A percentile compares a stretch with the other conserved stretches of the same genome.
Conservation (phyloP, 2,888 invertebrate species). For the Mesorhabditis sp. region DNA sequence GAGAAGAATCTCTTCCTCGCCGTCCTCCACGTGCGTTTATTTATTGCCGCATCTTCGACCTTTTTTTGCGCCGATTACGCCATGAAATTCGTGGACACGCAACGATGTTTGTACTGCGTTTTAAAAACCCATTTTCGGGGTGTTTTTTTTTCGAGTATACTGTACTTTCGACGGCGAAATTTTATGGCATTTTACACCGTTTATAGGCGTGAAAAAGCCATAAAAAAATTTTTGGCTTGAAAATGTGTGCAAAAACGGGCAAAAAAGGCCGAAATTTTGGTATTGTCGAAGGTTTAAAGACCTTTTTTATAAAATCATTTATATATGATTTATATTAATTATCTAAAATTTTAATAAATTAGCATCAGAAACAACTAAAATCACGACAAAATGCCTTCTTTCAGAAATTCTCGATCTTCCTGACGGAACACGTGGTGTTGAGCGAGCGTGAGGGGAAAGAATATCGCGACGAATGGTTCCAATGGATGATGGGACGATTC, state of each 20-base stretch:
- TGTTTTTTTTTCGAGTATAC: no score
- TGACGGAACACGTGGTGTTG: constrained; percentile 88
- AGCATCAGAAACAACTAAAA: no score
- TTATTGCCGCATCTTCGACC: not conserved
- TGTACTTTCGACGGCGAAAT: not conserved
- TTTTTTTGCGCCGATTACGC: no score
- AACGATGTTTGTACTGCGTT: no score
- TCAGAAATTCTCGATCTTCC: constrained; percentile 88
- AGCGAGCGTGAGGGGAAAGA: constrained; percentile 89
- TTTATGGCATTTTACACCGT: not conserved
- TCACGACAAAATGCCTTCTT: constrained; percentile 15
- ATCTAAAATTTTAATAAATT: not conserved
- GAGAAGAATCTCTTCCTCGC: constrained; percentile 46
- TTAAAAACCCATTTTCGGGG: no score
- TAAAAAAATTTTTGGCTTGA: constrained; percentile 1
- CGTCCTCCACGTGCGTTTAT: constrained; percentile 41
- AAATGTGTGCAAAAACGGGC: not conserved
- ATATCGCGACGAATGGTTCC: constrained; percentile 74
- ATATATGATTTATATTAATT: not conserved
- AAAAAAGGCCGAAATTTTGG: no score
- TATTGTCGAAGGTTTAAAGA: no score
- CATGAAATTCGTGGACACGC: no score
- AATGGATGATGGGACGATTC: constrained; percentile 87
- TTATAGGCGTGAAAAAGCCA: constrained; percentile 8
- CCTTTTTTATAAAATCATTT: no score